Percentiles rank a stretch among this genome's conserved stretches.
Evolutionary conservation across 2,113 vertebrate genomes (phyloP).

Genomic region (Charadrius vociferus): DNA sequence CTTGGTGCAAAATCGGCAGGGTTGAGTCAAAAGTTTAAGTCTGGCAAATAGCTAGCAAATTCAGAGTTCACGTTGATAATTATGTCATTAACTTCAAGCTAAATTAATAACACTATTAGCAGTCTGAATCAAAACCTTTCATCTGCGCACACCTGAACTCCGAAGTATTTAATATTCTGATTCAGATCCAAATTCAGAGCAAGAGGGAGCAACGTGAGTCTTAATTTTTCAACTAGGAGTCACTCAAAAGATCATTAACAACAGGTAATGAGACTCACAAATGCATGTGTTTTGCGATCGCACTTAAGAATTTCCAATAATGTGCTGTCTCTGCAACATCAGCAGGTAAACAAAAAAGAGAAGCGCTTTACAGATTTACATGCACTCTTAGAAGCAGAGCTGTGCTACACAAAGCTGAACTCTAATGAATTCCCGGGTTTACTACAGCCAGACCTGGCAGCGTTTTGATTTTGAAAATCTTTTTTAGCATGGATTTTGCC

Average conservation of each 20-base stretch:
- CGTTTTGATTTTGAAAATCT: constrained; percentile 3
- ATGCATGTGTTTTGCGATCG: background rate
- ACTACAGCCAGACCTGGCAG: background rate
- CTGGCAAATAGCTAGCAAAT: background rate
- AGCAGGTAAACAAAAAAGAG: constrained; percentile 22
- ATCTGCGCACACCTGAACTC: background rate
- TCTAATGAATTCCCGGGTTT: constrained; percentile 4
- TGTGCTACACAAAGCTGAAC: background rate
- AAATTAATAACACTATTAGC: constrained; percentile 13
- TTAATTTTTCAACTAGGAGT: constrained; percentile 22
- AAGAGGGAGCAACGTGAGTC: background rate
- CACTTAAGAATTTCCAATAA: constrained; percentile 1
- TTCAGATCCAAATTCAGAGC: background rate
- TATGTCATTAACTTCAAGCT: constrained; percentile 4
- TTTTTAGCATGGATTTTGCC: background rate
- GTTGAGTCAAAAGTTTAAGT: background rate
- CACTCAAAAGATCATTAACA: constrained; percentile 9
- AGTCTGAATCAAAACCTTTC: constrained; percentile 14
- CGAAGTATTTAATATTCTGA: constrained; percentile 23
- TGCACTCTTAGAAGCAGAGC: background rate
- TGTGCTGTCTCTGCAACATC: constrained; percentile 20
- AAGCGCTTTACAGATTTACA: background rate
- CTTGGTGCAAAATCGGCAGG: background rate
- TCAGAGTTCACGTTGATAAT: background rate
- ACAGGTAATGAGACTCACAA: constrained; percentile 4